These are phyloP conservation scores for Falco columbarius DNA, from an alignment of 2,797 vertebrate genomes.

Conservation along the genomic window DNA sequence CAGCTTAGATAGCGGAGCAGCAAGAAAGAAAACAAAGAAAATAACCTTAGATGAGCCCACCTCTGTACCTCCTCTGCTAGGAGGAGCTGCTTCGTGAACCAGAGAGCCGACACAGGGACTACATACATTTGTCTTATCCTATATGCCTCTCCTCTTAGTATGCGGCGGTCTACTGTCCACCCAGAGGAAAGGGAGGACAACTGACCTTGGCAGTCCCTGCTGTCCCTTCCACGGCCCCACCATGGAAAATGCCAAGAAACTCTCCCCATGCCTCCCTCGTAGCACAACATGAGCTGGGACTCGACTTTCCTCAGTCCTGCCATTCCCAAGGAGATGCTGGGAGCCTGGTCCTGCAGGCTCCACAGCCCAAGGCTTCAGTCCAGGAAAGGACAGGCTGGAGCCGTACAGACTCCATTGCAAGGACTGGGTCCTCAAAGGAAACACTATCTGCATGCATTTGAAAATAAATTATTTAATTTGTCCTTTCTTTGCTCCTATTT, in stretches of 20 bases:
- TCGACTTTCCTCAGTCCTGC: background rate
- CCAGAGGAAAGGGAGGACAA: background rate
- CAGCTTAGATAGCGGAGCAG: background rate
- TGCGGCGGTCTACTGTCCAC: rapidly evolving
- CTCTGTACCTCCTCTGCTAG: background rate
- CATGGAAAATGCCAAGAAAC: rapidly evolving
- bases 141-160: background rate
- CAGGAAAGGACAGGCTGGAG: background rate
- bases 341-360: background rate
- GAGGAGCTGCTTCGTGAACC: background rate
- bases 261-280: background rate
- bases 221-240: background rate
- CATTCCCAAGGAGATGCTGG: rapidly evolving
- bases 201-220: background rate
- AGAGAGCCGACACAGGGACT: background rate
- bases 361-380: background rate
- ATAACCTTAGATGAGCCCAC: background rate
- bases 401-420: background rate
- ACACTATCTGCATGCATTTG: background rate
- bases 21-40: background rate
- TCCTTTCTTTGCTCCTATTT: constrained; percentile 17
- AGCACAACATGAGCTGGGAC: rapidly evolving
- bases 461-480: constrained; percentile 4
- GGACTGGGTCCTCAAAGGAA: background rate
- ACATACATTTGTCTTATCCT: background rate